These are phyloP conservation scores for Tragelaphus oryx DNA, from an alignment of 2,797 vertebrate species.

Conservation along the genomic window DNA sequence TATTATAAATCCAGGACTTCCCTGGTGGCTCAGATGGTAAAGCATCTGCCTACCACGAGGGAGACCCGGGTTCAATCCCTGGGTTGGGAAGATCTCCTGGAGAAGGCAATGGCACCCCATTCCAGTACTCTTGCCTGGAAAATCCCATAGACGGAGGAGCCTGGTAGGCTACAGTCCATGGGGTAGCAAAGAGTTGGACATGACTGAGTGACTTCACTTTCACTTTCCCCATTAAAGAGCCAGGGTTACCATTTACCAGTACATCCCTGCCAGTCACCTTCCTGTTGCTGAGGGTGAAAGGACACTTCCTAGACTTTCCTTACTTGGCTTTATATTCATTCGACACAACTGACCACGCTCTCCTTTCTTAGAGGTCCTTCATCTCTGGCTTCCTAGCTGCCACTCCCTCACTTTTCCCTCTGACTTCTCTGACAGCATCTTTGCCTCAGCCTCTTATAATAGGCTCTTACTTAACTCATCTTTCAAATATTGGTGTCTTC, in stretches of 20 bases:
- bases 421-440: not conserved
- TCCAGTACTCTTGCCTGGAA: no score
- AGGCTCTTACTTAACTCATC: not conserved
- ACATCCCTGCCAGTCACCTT: not conserved
- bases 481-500: not conserved
- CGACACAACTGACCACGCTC: not conserved
- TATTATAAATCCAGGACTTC: not conserved
- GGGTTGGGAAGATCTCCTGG: no score
- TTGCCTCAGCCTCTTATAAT: not conserved
- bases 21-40: no score
- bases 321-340: not conserved
- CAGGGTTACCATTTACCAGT: not conserved
- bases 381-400: not conserved
- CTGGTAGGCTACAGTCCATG: no score
- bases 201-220: no score
- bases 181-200: no score
- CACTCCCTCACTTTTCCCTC: not conserved
- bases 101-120: no score
- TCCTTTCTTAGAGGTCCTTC: not conserved
- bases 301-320: not conserved
- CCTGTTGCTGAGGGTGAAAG: not conserved
- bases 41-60: no score
- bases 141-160: no score
- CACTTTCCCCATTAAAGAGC: not conserved
- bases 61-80: no score